phyloP scores from a whole-genome alignment of 30 jellyfish, hydroid and myxozoan genomes.

The Euphysa ruthae region DNA sequence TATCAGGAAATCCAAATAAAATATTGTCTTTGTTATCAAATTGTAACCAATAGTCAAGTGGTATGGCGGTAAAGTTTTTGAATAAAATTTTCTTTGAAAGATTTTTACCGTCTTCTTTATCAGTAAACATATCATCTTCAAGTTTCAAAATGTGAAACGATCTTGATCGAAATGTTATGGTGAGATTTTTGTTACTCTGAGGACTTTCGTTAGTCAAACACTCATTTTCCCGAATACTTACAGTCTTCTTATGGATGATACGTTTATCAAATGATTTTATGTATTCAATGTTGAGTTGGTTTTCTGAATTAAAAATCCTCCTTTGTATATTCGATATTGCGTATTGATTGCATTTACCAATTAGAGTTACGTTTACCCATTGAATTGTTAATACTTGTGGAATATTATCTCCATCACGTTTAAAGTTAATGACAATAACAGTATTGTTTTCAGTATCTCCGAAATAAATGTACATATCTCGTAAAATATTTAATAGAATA shows the following conservation, averaged over 20 bases:
- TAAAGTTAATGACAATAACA: constrained; percentile 27
- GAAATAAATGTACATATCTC: constrained; percentile 1
- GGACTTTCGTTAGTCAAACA: constrained; percentile 5
- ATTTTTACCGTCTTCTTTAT: constrained; percentile 6
- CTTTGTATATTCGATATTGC: no score
- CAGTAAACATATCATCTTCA: background rate
- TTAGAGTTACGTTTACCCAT: constrained; percentile 2
- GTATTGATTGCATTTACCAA: constrained; percentile 6
- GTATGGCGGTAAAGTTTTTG: background rate
- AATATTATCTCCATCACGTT: constrained; percentile 2
- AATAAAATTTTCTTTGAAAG: background rate
- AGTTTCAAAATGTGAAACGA: background rate
- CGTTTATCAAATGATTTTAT: no score
- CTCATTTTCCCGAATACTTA: no score
- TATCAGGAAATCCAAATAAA: constrained; percentile 17
- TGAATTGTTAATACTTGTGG: background rate
- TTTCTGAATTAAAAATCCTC: no score
- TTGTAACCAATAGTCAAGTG: constrained; percentile 21
- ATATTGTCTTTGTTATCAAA: background rate
- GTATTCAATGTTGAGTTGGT: no score
- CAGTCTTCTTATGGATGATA: no score
- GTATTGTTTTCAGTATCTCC: constrained; percentile 26
- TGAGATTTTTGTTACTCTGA: background rate
- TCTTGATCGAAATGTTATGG: background rate
- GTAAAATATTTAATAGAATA: background rate